Conservation (phyloP, 2,797 vertebrate genomes). For the Pantherophis alleghaniensis region DNA sequence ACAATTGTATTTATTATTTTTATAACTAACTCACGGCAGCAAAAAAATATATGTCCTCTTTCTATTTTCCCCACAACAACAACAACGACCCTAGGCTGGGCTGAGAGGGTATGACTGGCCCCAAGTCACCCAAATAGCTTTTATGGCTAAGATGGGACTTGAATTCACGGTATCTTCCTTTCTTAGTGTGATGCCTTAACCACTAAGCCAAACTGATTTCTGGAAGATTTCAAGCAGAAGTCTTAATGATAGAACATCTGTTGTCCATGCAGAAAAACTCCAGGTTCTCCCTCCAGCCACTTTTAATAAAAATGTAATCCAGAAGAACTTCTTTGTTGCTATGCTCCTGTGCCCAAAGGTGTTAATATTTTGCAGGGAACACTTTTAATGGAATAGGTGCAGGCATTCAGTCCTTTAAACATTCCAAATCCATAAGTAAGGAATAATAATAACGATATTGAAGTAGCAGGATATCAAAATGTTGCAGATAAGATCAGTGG, state of each 20-base stretch:
- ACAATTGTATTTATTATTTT: background rate
- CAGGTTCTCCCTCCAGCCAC: background rate
- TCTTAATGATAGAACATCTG: background rate
- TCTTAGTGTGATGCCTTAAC: background rate
- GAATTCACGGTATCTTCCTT: background rate
- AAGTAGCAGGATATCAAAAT: background rate
- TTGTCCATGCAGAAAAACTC: background rate
- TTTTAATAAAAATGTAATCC: background rate
- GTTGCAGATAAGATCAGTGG: background rate
- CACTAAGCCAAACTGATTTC: background rate
- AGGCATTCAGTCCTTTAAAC: background rate
- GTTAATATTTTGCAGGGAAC: background rate
- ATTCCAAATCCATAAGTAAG: too few relatives aligned
- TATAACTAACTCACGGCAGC: background rate
- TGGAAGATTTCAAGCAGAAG: background rate
- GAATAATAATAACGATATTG: background rate
- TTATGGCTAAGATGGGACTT: background rate
- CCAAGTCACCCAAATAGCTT: background rate
- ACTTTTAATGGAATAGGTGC: background rate
- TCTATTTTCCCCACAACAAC: background rate
- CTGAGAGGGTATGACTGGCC: background rate
- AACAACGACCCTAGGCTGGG: background rate
- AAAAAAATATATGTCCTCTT: rapidly evolving
- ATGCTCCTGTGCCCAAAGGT: background rate
- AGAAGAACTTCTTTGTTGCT: background rate